phyloP scores from a whole-genome alignment of 1,140 invertebrate genomes.

The Lasioglossum albipes region DNA sequence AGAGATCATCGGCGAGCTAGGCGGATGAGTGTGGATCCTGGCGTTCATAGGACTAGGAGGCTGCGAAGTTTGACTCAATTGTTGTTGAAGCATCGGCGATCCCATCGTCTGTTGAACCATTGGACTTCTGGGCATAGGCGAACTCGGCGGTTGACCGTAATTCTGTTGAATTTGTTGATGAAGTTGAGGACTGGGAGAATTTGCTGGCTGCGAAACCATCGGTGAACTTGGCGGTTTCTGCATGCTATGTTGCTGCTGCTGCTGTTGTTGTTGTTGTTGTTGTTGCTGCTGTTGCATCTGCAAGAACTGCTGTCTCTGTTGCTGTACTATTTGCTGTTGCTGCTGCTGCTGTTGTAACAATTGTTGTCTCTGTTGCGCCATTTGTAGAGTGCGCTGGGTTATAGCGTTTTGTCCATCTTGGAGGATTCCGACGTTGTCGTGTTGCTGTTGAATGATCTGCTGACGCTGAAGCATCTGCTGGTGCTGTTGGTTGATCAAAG shows the following conservation, averaged over 20 bases:
- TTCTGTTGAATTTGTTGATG: conserved; percentile 80
- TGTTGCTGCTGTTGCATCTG: conserved; percentile 78
- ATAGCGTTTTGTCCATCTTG: conserved; percentile 76
- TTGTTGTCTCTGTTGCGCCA: conserved; percentile 78
- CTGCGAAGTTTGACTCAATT: conserved; percentile 77
- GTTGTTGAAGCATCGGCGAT: conserved; percentile 81
- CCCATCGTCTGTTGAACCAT: conserved; percentile 81
- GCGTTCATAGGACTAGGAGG: conserved; percentile 77
- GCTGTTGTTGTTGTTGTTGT: conserved; percentile 76
- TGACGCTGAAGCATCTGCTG: conserved; percentile 78
- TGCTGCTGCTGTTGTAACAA: conserved; percentile 80
- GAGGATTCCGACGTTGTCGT: conserved; percentile 53
- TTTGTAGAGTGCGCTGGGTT: conserved; percentile 75
- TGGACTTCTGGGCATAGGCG: conserved; percentile 84
- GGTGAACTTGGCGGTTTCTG: conserved; percentile 80
- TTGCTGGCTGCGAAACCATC: conserved; percentile 81
- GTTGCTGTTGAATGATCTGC: conserved; percentile 81
- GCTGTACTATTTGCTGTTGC: conserved; percentile 74
- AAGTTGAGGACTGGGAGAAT: conserved; percentile 81
- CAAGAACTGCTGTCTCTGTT: conserved; percentile 78
- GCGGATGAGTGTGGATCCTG: conserved; percentile 73
- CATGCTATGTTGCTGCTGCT: conserved; percentile 74
- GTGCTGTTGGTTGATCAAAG: conserved; percentile 79
- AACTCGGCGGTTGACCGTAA: conserved; percentile 82
- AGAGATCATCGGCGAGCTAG: conserved; percentile 76